These are phyloP conservation scores for Hyaena hyaena DNA, from an alignment of 2,113 vertebrate species.

Conservation along the genomic window DNA sequence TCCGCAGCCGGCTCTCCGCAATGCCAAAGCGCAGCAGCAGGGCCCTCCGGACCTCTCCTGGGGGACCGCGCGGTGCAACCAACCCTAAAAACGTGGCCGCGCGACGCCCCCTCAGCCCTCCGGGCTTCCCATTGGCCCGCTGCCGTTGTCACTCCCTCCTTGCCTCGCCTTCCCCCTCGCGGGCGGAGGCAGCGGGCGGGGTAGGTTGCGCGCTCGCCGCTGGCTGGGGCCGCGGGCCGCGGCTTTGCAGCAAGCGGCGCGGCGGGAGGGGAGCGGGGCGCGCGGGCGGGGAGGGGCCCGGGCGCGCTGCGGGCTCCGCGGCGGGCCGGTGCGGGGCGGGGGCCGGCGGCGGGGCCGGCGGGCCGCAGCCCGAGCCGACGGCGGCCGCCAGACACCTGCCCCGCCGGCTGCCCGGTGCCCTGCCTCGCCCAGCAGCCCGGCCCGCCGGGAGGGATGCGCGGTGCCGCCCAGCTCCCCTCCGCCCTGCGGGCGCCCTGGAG, in stretches of 20 bases:
- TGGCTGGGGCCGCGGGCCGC: slow-evolving; percentile 62
- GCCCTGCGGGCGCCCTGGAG: slow-evolving; percentile 50
- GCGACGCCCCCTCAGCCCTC: slow-evolving; percentile 43
- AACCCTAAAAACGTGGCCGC: slow-evolving; percentile 66
- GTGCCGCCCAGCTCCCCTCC: slow-evolving; percentile 3
- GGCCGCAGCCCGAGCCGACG: slow-evolving; percentile 49
- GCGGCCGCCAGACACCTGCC: slow-evolving; percentile 49
- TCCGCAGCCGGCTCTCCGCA: background rate
- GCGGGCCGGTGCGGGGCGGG: slow-evolving; percentile 34
- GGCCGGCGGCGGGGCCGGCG: slow-evolving; percentile 53
- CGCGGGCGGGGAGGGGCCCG: background rate
- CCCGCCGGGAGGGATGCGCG: slow-evolving; percentile 51
- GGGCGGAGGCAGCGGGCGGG: slow-evolving; percentile 71
- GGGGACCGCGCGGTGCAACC: slow-evolving; percentile 80
- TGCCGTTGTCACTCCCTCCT: slow-evolving; percentile 59
- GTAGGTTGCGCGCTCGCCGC: slow-evolving; percentile 78
- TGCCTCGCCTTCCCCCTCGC: slow-evolving; percentile 56
- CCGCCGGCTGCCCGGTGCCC: slow-evolving; percentile 73
- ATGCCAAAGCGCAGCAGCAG: slow-evolving; percentile 34
- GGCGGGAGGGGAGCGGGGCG: background rate
- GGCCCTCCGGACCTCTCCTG: slow-evolving; percentile 69
- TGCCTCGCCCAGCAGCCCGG: slow-evolving; percentile 62
- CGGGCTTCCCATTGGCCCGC: slow-evolving; percentile 69
- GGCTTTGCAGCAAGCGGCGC: slow-evolving; percentile 61
- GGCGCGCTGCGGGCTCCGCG: slow-evolving; percentile 18